Evolutionary conservation across 2,888 invertebrate genomes (phyloP).

Genomic region (Drymonia ruficornis): DNA sequence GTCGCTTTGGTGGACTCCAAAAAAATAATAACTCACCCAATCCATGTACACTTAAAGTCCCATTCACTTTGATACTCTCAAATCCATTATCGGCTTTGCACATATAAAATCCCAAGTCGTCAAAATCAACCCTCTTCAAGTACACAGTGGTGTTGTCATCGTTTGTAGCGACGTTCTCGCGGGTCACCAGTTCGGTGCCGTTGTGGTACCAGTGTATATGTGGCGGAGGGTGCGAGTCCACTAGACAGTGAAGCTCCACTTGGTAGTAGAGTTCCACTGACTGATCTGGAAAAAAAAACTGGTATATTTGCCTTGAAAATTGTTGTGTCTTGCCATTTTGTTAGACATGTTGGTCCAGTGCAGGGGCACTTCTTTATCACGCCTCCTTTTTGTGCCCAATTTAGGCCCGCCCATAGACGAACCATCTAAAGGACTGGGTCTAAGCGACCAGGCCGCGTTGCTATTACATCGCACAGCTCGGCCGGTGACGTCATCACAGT

Average conservation of each 20-base stretch:
- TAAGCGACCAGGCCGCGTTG: too few species aligned
- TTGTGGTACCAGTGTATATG: constrained; percentile 64
- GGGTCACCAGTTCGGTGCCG: constrained; percentile 43
- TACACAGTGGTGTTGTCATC: constrained; percentile 49
- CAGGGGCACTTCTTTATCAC: too few species aligned
- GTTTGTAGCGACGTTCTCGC: constrained; percentile 42
- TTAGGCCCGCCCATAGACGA: too few species aligned
- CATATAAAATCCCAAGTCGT: constrained; percentile 74
- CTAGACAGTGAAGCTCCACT: constrained; percentile 50
- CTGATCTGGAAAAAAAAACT: constrained; percentile 50
- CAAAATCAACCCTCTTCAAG: constrained; percentile 58
- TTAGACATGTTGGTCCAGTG: too few species aligned
- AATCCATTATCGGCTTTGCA: constrained; percentile 81
- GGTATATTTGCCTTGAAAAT: too few species aligned
- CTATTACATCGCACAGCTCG: too few species aligned
- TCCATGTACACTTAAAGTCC: constrained; percentile 55
- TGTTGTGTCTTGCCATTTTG: too few species aligned
- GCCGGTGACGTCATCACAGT: too few species aligned
- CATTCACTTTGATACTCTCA: constrained; percentile 55
- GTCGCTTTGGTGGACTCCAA: too few species aligned
- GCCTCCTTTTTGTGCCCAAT: too few species aligned
- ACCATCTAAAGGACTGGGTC: too few species aligned
- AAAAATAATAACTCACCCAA: constrained; percentile 58
- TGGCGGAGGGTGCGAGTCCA: constrained; percentile 55
- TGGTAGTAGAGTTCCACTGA: constrained; percentile 59